These are phyloP conservation scores for Drosophila ochracea DNA, from an alignment of 2,888 invertebrate species.

Conservation along the genomic window DNA sequence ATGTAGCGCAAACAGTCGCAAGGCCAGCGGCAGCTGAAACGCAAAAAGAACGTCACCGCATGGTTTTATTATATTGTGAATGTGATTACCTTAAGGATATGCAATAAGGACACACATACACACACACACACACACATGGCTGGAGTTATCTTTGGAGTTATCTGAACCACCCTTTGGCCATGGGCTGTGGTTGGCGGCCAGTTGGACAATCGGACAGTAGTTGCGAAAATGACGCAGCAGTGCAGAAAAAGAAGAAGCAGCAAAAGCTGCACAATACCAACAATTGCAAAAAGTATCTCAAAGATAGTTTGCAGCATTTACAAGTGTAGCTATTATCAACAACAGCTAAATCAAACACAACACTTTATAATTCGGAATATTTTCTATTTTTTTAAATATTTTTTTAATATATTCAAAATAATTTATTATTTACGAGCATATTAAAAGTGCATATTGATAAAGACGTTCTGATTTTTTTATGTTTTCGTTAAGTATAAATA, in stretches of 20 bases:
- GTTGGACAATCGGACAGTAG: constrained; percentile 7
- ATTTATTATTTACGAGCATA: background rate
- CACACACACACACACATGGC: background rate
- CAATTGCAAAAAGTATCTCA: constrained; percentile 42
- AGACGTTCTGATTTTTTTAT: background rate
- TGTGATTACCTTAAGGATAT: constrained; percentile 82
- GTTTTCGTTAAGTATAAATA: background rate
- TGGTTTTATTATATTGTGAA: constrained; percentile 83
- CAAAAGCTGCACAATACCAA: background rate
- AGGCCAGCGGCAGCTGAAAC: constrained; percentile 68
- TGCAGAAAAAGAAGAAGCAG: background rate
- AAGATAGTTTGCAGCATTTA: constrained; percentile 30
- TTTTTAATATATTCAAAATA: too few relatives aligned
- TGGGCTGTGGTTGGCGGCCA: constrained; percentile 40
- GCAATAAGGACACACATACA: constrained; percentile 71
- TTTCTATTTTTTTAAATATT: background rate
- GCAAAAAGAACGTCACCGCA: constrained; percentile 79
- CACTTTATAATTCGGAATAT: background rate
- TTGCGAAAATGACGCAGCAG: constrained; percentile 14
- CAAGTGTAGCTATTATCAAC: background rate
- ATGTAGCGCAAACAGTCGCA: constrained; percentile 15
- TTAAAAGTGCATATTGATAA: background rate
- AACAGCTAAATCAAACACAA: background rate
- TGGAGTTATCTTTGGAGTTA: constrained; percentile 18
- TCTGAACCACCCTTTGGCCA: constrained; percentile 42